These are phyloP conservation scores for Campoletis sonorensis DNA, from an alignment of 1,140 invertebrate species.

Conservation along the genomic window DNA sequence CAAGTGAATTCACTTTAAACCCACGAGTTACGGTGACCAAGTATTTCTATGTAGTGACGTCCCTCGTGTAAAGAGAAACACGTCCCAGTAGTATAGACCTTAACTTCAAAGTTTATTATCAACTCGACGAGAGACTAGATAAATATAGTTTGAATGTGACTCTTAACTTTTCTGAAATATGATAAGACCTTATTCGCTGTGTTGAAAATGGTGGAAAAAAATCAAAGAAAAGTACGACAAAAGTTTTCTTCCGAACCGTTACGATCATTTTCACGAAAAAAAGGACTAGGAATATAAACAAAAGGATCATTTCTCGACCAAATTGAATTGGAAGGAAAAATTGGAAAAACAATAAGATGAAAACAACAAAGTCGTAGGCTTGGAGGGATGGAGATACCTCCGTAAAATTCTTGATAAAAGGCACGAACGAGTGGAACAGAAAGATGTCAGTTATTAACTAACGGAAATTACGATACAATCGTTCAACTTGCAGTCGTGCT, in stretches of 20 bases:
- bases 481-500: neutral
- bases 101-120: conserved; percentile 9
- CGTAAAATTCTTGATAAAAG: neutral
- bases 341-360: neutral
- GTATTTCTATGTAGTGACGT: neutral
- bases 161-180: neutral
- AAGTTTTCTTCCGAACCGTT: no score
- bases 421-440: conserved; percentile 4
- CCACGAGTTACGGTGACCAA: neutral
- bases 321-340: no score
- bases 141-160: neutral
- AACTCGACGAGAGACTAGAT: neutral
- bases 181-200: no score
- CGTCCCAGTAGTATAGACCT: neutral
- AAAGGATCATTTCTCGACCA: no score
- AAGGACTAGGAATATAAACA: no score
- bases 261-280: no score
- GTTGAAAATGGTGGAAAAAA: no score
- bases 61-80: neutral
- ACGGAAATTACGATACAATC: conserved; percentile 39
- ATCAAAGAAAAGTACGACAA: no score
- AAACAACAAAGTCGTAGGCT: neutral
- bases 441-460: conserved; percentile 27
- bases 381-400: neutral
- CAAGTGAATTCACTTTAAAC: neutral